phyloP scores from a whole-genome alignment of 2,113 vertebrate species.

The Festucalex cinctus region DNA sequence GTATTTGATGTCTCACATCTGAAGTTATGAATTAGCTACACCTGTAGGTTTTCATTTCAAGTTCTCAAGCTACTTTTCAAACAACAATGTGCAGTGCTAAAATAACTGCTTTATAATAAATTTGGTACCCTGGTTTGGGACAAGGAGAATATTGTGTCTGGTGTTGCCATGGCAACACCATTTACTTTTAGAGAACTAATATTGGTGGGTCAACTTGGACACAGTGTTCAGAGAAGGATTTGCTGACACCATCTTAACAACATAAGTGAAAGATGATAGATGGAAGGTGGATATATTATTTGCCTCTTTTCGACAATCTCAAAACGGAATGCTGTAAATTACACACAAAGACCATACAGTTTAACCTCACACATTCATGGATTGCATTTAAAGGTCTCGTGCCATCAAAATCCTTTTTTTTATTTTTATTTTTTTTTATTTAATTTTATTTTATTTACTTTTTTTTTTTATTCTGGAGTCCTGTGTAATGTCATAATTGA shows the following conservation, averaged over 20 bases:
- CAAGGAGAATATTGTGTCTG: background rate
- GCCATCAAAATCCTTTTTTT: too few species aligned
- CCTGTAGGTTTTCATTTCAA: background rate
- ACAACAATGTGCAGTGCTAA: background rate
- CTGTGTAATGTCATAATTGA: too few species aligned
- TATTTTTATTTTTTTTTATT: too few species aligned
- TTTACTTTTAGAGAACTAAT: background rate
- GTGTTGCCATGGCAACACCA: conserved; percentile 4
- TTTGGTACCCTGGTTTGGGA: background rate
- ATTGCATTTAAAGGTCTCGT: background rate
- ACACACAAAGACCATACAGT: background rate
- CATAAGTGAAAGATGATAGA: background rate
- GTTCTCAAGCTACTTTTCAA: background rate
- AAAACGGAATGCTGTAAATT: too few species aligned
- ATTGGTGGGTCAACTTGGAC: background rate
- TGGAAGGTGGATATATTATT: background rate
- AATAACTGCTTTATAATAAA: background rate
- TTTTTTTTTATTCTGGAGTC: too few species aligned
- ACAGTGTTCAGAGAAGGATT: background rate
- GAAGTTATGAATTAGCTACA: background rate
- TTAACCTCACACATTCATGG: background rate
- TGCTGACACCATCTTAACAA: background rate
- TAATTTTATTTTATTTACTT: too few species aligned
- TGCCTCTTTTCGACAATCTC: background rate
- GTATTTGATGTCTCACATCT: conserved; percentile 32